These are phyloP conservation scores for Hormaphis cornu DNA, from an alignment of 1,140 invertebrate species.

Conservation along the genomic window DNA sequence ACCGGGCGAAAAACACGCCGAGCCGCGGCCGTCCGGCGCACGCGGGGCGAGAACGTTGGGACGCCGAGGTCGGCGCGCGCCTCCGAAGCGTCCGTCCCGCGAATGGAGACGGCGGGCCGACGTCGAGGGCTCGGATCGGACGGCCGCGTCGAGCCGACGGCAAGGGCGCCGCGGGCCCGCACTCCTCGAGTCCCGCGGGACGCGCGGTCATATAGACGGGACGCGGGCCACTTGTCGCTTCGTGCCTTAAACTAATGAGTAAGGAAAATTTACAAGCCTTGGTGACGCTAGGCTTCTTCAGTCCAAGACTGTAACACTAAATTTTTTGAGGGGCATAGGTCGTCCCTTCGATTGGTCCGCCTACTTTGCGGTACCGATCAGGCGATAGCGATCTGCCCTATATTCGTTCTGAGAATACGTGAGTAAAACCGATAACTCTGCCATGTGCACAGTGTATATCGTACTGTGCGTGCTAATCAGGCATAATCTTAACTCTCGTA, in stretches of 20 bases:
- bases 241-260: conserved; percentile 80
- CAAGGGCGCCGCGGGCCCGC: neutral
- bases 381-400: conserved; percentile 61
- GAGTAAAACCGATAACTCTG: neutral
- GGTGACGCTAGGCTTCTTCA: conserved; percentile 65
- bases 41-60: too few species aligned
- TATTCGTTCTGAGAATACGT: too few species aligned
- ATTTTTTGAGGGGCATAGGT: conserved; percentile 67
- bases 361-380: conserved; percentile 56
- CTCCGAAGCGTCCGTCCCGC: neutral
- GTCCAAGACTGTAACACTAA: conserved; percentile 44
- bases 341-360: conserved; percentile 54
- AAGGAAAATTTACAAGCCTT: conserved; percentile 75
- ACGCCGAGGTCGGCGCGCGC: too few species aligned
- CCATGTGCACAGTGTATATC: neutral
- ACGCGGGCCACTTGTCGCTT: neutral
- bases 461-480: too few species aligned
- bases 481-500: too few species aligned
- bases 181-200: neutral
- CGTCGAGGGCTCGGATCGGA: neutral
- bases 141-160: neutral
- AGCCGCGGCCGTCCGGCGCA: neutral
- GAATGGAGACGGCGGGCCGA: neutral
- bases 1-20: accelerated
- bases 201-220: neutral